phyloP scores from a whole-genome alignment of 2,113 vertebrate genomes.

The Acrocephalus kingi region DNA sequence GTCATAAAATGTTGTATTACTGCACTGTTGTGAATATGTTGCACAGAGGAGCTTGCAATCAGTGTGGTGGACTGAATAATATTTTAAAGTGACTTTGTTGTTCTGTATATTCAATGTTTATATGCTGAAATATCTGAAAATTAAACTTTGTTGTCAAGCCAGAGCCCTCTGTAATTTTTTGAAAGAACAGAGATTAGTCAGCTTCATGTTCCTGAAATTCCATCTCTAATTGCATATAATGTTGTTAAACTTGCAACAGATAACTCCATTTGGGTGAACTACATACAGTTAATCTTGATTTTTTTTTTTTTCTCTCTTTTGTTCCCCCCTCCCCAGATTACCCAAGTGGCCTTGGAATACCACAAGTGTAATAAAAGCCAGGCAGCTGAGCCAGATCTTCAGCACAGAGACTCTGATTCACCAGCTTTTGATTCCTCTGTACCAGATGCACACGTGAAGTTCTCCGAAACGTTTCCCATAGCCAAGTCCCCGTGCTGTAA shows the following conservation, averaged over 20 bases:
- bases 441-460: neutral
- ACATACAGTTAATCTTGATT: neutral
- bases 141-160: neutral
- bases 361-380: constrained; percentile 81
- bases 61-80: neutral
- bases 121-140: neutral
- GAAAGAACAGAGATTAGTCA: neutral
- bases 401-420: constrained; percentile 22
- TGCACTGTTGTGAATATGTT: neutral
- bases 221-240: neutral
- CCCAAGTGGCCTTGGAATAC: constrained; percentile 89
- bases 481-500: constrained; percentile 81
- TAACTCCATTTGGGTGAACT: neutral
- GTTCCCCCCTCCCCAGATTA: constrained; percentile 74
- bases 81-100: neutral
- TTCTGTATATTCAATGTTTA: neutral
- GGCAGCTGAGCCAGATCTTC: constrained; percentile 43
- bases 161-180: neutral
- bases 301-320: neutral
- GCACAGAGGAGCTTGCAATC: neutral
- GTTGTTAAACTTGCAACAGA: neutral
- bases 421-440: constrained; percentile 27
- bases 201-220: neutral
- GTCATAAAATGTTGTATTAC: neutral
- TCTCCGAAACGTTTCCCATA: neutral